phyloP scores from a whole-genome alignment of 2,797 vertebrate genomes.

The Eremophila alpestris region DNA sequence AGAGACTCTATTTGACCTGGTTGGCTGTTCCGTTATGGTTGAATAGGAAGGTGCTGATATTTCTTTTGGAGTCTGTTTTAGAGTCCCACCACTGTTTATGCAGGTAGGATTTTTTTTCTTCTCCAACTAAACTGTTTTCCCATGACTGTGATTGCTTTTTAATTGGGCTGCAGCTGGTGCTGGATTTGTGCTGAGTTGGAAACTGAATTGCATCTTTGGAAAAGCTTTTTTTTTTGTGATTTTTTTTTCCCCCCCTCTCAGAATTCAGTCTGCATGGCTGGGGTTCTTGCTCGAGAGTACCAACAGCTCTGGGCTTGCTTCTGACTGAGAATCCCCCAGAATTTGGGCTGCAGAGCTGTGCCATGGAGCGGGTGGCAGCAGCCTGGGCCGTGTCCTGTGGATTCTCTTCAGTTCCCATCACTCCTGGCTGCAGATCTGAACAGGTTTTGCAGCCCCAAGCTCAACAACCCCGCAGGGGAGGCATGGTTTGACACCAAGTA shows the following conservation, averaged over 20 bases:
- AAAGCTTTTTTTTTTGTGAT: not conserved
- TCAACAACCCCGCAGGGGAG: not conserved
- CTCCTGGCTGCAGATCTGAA: not conserved
- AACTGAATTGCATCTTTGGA: not conserved
- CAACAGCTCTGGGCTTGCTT: not conserved
- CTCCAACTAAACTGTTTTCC: not conserved
- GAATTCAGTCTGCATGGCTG: not conserved
- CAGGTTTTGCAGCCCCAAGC: not conserved
- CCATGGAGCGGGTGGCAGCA: rapidly evolving
- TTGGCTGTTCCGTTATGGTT: not conserved
- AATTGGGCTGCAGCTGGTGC: constrained; percentile 31
- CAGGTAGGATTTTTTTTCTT: not conserved
- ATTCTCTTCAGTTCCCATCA: rapidly evolving
- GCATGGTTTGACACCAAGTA: not conserved
- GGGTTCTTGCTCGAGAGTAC: not conserved
- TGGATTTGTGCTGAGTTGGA: constrained; percentile 19
- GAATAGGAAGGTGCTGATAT: not conserved
- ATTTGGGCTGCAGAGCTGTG: not conserved
- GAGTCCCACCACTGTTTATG: not conserved
- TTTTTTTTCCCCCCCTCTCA: not conserved
- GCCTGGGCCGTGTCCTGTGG: rapidly evolving
- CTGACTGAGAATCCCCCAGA: rapidly evolving
- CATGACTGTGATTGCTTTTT: constrained; percentile 26
- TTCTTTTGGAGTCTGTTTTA: not conserved
- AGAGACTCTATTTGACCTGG: not conserved